These are phyloP conservation scores for Dysmachus trigonus DNA, from an alignment of 2,888 invertebrate genomes.

Conservation along the genomic window DNA sequence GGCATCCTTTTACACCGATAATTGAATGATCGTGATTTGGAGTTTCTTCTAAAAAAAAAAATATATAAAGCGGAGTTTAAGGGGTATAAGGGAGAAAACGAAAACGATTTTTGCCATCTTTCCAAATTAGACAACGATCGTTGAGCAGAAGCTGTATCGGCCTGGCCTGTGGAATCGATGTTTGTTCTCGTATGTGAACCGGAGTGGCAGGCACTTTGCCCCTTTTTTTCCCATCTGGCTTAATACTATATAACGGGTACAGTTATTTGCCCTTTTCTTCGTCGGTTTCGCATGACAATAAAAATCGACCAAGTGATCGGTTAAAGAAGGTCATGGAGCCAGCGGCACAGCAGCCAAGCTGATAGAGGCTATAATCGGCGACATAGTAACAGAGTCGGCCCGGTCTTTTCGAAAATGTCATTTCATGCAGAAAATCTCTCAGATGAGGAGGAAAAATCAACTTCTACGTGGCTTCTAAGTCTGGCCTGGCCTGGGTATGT, in stretches of 20 bases:
- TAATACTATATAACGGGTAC: slow-evolving; percentile 16
- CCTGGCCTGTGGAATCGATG: background rate
- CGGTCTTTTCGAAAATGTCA: slow-evolving; percentile 41
- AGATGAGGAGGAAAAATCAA: slow-evolving; percentile 32
- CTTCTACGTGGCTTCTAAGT: background rate
- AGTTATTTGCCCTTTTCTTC: slow-evolving; percentile 43
- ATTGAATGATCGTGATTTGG: slow-evolving; percentile 44
- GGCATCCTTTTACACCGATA: slow-evolving; percentile 39
- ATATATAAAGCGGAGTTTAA: background rate
- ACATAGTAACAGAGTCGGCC: background rate
- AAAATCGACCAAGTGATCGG: slow-evolving; percentile 35
- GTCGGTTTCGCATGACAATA: slow-evolving; percentile 39
- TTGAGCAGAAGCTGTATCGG: background rate
- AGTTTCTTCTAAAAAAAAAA: background rate
- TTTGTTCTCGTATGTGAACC: slow-evolving; percentile 16
- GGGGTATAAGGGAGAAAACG: background rate
- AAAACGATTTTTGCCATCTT: background rate
- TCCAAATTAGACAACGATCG: slow-evolving; percentile 26
- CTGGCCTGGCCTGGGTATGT: slow-evolving; percentile 1
- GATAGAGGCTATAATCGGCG: background rate
- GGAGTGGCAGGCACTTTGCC: background rate
- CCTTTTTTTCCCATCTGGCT: background rate
- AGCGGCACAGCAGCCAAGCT: background rate
- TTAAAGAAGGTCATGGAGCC: slow-evolving; percentile 32
- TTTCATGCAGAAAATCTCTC: slow-evolving; percentile 22